Evolutionary conservation across 53 echinoderm and acorn worm species (phyloP).

Genomic region (Zoroaster sp.): DNA sequence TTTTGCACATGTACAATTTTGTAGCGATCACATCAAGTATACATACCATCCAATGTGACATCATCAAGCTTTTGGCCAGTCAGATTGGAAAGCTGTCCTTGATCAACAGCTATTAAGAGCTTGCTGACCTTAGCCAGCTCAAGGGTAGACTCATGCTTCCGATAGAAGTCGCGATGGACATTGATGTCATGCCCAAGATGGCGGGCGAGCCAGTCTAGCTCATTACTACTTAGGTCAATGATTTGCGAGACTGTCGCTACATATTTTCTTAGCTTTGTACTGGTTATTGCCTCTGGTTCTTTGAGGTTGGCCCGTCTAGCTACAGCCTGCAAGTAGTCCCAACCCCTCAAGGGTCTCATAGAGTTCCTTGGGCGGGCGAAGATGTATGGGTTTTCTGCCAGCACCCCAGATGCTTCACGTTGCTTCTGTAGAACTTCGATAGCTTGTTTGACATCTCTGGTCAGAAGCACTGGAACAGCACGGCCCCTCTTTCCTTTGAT

Average conservation of each 20-base stretch:
- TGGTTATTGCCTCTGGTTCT: neutral
- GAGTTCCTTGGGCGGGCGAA: neutral
- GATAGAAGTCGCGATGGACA: neutral
- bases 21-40: too few species aligned
- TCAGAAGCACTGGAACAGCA: constrained; percentile 15
- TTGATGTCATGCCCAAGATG: neutral
- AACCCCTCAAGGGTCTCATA: neutral
- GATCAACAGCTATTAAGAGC: neutral
- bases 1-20: too few species aligned
- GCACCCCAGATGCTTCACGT: neutral
- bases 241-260: neutral
- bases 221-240: neutral
- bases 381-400: neutral
- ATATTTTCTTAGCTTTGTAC: neutral
- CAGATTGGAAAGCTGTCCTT: neutral
- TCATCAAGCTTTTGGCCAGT: neutral
- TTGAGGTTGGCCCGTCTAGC: neutral
- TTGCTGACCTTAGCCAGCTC: constrained; percentile 2
- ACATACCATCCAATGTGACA: neutral
- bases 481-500: constrained; percentile 31
- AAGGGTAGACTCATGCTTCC: neutral
- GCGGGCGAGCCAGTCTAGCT: constrained; percentile 5
- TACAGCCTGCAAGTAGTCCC: neutral
- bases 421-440: neutral
- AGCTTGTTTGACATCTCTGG: neutral